phyloP scores from a whole-genome alignment of 2,797 vertebrate species.

The Silurus lanzhouensis region DNA sequence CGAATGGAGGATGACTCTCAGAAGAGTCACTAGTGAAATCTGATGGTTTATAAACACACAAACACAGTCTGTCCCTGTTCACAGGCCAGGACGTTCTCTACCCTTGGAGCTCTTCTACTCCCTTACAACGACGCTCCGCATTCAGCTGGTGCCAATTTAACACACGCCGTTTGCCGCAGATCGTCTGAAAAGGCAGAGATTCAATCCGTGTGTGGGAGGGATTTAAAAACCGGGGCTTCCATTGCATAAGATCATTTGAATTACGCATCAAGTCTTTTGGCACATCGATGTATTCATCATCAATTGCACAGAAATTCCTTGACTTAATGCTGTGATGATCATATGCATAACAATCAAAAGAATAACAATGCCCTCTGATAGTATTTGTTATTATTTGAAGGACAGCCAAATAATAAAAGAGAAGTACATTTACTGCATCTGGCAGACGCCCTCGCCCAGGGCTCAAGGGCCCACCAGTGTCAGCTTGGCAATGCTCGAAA shows the following conservation, averaged over 20 bases:
- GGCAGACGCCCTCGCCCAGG: too few relatives aligned
- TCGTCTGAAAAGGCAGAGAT: background rate
- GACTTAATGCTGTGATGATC: background rate
- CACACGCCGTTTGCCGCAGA: constrained; percentile 13
- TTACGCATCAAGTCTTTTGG: background rate
- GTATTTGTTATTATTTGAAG: background rate
- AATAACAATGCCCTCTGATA: background rate
- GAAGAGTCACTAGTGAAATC: constrained; percentile 41
- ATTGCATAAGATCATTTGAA: background rate
- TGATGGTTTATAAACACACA: constrained; percentile 45
- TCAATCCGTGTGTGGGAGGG: constrained; percentile 1
- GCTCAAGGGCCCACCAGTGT: too few relatives aligned
- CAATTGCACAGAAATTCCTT: background rate
- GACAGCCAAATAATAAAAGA: background rate
- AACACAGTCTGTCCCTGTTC: constrained; percentile 31
- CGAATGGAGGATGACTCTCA: constrained; percentile 47
- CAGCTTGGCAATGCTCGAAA: too few relatives aligned
- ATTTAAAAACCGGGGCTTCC: constrained; percentile 1
- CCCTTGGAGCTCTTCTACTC: constrained; percentile 10
- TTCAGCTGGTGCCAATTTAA: constrained; percentile 28
- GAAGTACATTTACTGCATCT: background rate
- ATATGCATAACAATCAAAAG: background rate
- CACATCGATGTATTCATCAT: background rate
- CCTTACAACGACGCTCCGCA: background rate
- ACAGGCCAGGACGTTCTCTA: constrained; percentile 19